Base-by-base conservation (phyloP, 2,113 vertebrate species). In the Zingel zingel region DNA sequence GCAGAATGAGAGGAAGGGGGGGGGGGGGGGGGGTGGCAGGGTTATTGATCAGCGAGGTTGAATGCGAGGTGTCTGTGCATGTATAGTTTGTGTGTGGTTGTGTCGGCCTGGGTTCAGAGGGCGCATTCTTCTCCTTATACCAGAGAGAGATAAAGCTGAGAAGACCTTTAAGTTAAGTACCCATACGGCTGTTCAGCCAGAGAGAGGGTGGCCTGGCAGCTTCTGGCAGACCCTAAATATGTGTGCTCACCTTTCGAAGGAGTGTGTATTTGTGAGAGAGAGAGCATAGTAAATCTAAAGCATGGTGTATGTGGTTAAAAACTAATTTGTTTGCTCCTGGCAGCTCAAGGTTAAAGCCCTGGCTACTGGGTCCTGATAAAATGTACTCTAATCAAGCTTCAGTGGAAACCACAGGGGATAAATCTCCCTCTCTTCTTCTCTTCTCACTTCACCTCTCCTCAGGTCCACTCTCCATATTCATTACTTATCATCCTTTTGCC, bases 311-410 rank as follows among this genome's bases (percentile, higher is more conserved):
- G 69, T 77, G 81, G 74, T 94, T 92, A 91, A 91, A 93, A 94
- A 82, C 77, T 83, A 25, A 90, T 94, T 92, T 94, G 92, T 94
- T 93, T 93, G 87, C 88, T 89, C 71, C 16, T 80, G 89, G 81
- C 92, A 92, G 90, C 91, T 93, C 91, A 94, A 94, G 94, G 94
- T 95, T 86, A 92, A 94, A 94, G 54, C 85, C 83, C 61, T 84
- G 80, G 86, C 21, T 59, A 93, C 86, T 80, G 81, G 70, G 68
- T 64, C 71, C 86, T 87, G 88, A 93, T 92, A 89, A 94, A 94
- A 90, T 10, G 30, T 82, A 85, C 86, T 79, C 85, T 95, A 94
- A 94, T 94, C 93, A 93, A 86, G 83, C 74, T 71, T 73, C 69
- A 75, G 68, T 80, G 51, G 74, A 92, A 88, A 91, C 81, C 83